Percentiles rank a stretch among this genome's conserved stretches.
These are phyloP conservation scores for Notolabrus celidotus DNA, from an alignment of 2,797 vertebrate species.

Conservation along the genomic window DNA sequence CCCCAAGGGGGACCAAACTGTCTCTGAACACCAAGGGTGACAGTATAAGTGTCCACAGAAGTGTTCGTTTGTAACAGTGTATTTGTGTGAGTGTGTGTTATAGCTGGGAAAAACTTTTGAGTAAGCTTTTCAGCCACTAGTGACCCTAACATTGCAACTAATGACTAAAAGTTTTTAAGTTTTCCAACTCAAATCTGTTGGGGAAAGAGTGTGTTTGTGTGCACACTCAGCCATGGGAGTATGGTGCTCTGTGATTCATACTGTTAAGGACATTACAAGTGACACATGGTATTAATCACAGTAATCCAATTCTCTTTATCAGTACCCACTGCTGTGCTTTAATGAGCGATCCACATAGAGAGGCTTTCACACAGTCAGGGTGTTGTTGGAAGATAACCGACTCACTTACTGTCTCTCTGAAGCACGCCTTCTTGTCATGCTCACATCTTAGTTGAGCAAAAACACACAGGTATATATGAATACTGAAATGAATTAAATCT, in stretches of 20 bases:
- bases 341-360: conserved; percentile 64
- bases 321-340: conserved; percentile 68
- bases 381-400: conserved; percentile 63
- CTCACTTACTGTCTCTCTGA: conserved; percentile 42
- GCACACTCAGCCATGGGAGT: conserved; percentile 8
- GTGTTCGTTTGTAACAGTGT: not conserved
- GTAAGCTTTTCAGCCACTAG: not conserved
- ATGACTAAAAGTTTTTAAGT: conserved; percentile 33
- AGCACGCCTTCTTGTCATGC: conserved; percentile 47
- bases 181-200: conserved; percentile 46
- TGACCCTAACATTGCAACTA: conserved; percentile 5
- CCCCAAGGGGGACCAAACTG: conserved; percentile 32
- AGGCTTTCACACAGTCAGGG: conserved; percentile 39
- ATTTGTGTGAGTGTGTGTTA: not conserved
- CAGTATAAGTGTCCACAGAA: not conserved
- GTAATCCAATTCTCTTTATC: conserved; percentile 83
- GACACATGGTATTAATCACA: conserved; percentile 78
- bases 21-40: conserved; percentile 42
- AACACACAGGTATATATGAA: conserved; percentile 20
- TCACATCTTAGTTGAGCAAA: conserved; percentile 25
- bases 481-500: conserved; percentile 21
- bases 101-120: not conserved
- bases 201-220: conserved; percentile 18
- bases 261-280: conserved; percentile 74
- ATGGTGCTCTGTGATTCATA: conserved; percentile 65